Base-by-base conservation (phyloP, 2,797 vertebrate genomes). In the Coendou prehensilis region DNA sequence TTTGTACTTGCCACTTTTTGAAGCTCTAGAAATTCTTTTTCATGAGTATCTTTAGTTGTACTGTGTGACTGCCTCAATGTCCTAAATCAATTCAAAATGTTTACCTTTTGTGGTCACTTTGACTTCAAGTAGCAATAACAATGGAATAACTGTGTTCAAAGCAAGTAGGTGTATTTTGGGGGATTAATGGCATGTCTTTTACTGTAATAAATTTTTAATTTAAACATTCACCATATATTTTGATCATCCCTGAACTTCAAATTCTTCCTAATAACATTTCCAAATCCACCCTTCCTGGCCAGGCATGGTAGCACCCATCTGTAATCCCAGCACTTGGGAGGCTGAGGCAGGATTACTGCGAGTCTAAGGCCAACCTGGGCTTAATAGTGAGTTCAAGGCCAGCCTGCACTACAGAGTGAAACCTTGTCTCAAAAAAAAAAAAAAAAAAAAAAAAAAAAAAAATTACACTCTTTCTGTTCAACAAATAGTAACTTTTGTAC, bases 241-340 rank as follows among this genome's bases (percentile, higher is more conserved):
- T 76, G 45, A 47, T 50, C 73, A 76, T 20, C 41, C 8, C 23
- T 8, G 28, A 20, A 37, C 78, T 57, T 67, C 64, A 81, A 89
- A 91, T 15, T 84, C 52, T n/a, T 84, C 71, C 76, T 81, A 59
- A 79, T 71, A 56, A 33, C n/a, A 93, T 52, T 95, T 94, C 41
- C 37, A 83, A 81, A 57, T 30, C 33, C 79, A 80, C 20, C 41
- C 17, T 84, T 96, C 73, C 76, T 67, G 0, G 45, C 69, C 37
- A 41, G 69, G 18, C 18, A 10, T 45, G 37, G 37, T 45, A 41
- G 37, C 37, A 73, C 20, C 9, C 4, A 22, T 41, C 69, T 41
- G 69, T 23, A 45, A 23, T 26, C 4, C 37, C 1, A 11, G 41
- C 37, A 73, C 37, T 73, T 23, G 37, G 69, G 69, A 73, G 69